Evolutionary conservation across 2,888 invertebrate species (phyloP), one percentile per base, ranked within the genome.

Genomic region (Rugalucina vietnamica): DNA sequence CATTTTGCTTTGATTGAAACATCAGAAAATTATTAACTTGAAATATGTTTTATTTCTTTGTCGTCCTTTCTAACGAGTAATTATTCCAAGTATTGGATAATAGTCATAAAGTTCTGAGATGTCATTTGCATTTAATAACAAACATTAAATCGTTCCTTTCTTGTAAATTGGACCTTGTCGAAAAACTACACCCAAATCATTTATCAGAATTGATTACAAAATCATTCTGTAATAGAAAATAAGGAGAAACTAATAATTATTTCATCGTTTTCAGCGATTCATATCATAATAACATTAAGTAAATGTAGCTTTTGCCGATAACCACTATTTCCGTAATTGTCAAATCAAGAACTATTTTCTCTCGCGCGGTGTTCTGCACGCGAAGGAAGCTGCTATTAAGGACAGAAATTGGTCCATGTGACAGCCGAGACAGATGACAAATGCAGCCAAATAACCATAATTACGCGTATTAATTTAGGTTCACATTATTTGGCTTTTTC

Each of bases 401-500:
- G 65, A 32, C 34, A 8, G 65, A 65, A 65, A 65, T 65, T 65
- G 65, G 32, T 65, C 65, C 65, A 65, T 34, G 34, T 65, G 65
- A 65, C 65, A 65, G 65, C 34, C 27, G 34, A 65, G 79, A 82
- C 84, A 82, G 84, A 73, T 78, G 76, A 82, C 82, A 87, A 85
- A 83, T 79, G 72, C 79, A 65, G 69, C 43, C 72, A 82, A 88
- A 85, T 88, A 79, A 76, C 79, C 43, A 60, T 85, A 76, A 88
- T 87, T 80, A 72, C 70, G 75, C 79, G 79, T 82, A 83, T 88
- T 85, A 81, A 83, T 88, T 76, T 81, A 79, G 82, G 80, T 75
- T 80, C 70, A 81, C 76, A 83, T 82, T 65, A 82, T 82, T 82
- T 80, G 73, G 36, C 71, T 78, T 82, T 57, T 78, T 65, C 65